Evolutionary conservation across 2,113 vertebrate genomes (phyloP).

Genomic region (Chionodraco myersi): DNA sequence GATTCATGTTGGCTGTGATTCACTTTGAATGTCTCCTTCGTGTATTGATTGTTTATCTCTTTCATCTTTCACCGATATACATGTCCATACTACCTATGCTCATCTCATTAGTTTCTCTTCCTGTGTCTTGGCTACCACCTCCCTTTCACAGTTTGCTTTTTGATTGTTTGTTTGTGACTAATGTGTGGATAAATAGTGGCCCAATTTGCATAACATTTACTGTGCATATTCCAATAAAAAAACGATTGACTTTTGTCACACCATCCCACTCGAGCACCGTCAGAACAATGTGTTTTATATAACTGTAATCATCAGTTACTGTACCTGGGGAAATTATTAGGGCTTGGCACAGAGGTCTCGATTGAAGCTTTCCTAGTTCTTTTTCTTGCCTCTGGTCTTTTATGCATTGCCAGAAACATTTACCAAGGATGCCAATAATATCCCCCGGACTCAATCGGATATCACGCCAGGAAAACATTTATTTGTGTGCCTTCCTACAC

Average conservation of each 20-base stretch:
- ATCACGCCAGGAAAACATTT: conserved; percentile 16
- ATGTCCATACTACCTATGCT: background rate
- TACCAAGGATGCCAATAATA: conserved; percentile 53
- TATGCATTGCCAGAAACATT: conserved; percentile 56
- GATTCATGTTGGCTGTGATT: conserved; percentile 9
- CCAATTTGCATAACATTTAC: conserved; percentile 23
- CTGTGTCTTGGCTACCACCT: background rate
- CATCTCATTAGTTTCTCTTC: background rate
- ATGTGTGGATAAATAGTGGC: conserved; percentile 1
- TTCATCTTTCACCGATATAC: background rate
- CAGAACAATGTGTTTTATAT: conserved; percentile 11
- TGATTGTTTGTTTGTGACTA: background rate
- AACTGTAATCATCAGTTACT: conserved; percentile 28
- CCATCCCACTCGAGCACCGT: background rate
- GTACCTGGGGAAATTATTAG: conserved; percentile 65
- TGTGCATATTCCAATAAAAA: background rate
- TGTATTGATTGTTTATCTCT: conserved; percentile 11
- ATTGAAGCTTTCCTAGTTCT: conserved; percentile 36
- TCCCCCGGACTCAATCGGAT: conserved; percentile 23
- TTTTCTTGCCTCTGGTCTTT: conserved; percentile 44
- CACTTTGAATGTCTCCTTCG: conserved; percentile 14
- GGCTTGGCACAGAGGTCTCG: conserved; percentile 32
- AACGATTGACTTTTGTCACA: conserved; percentile 2
- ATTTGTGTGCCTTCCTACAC: conserved; percentile 20
- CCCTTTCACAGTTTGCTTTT: background rate